Base-by-base conservation (phyloP, 2,113 vertebrate species). In the Nematolebias whitei region DNA sequence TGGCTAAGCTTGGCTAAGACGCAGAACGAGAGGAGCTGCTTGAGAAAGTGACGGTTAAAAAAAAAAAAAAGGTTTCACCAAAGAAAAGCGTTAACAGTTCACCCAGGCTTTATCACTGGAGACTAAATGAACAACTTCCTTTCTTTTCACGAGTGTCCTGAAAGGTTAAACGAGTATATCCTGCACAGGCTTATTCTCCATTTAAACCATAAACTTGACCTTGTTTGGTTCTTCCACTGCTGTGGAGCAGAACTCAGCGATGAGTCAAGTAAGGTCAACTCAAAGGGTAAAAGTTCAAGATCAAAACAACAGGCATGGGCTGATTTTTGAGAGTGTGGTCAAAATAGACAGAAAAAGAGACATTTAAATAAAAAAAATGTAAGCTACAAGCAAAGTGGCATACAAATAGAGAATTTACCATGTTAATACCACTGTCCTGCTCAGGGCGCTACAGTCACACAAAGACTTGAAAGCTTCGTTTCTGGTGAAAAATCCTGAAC, bases 61-160 rank as follows among this genome's bases (percentile, higher is more conserved):
- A 8, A 35, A 35, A 10, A 79, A 78, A 68, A 41, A 9, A 11
- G 5, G 45, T 53, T 78, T 78, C 49, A 80, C 76, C 74, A 85
- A 68, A 60, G 67, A 63, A 39, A 74, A 68, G 24, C 53, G 60
- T 71, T 40, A 71, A 79, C 74, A 49, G 52, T 74, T 79, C 50
- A 60, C 45, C 57, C 16, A 1, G n/a, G 20, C 18, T 79, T 81
- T 81, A 83, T 75, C 74, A 64, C 72, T 38, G 7, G 2, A 63
- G 51, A 54, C 68, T n/a, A 74, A 88, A 88, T 84, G 61, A 84
- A 89, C 69, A 39, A 82, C 79, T 89, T 88, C 86, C 89, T 74
- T 66, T 75, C 60, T 63, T 50, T 69, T 38, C 39, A 61, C 52
- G 67, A 57, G 65, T 62, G 74, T 71, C 63, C n/a, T 8, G 32